Conservation (phyloP, 30 jellyfish, hydroid and myxozoan genomes). For the Euphysa ruthae region DNA sequence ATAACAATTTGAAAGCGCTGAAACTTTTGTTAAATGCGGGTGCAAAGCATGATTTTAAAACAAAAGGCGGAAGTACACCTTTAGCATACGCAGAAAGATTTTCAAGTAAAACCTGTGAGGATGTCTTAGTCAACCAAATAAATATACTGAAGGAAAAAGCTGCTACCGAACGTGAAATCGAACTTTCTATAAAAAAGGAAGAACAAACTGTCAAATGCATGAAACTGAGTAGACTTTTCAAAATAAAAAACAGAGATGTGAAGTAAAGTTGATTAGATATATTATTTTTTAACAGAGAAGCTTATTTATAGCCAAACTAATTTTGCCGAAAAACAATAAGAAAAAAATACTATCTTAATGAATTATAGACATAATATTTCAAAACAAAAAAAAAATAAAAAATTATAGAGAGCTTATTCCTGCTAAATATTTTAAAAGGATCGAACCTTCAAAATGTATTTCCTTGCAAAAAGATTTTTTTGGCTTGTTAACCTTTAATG, state of each 20-base stretch:
- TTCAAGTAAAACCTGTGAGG: slow-evolving; percentile 15
- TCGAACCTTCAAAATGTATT: too few relatives aligned
- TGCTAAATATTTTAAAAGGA: too few relatives aligned
- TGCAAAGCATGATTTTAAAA: slow-evolving; percentile 26
- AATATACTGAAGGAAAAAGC: slow-evolving; percentile 14
- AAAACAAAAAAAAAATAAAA: too few relatives aligned
- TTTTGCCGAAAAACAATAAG: too few relatives aligned
- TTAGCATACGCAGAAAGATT: slow-evolving; percentile 40
- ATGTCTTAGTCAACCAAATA: slow-evolving; percentile 26
- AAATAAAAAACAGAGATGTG: neutral
- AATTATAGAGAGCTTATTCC: too few relatives aligned
- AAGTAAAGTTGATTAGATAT: too few relatives aligned
- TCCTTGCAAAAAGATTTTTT: too few relatives aligned
- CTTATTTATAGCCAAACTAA: too few relatives aligned
- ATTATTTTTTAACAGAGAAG: too few relatives aligned
- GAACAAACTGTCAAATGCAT: slow-evolving; percentile 17
- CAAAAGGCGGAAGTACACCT: slow-evolving; percentile 59
- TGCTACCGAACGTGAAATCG: neutral
- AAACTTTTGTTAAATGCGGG: slow-evolving; percentile 22
- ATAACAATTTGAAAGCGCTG: slow-evolving; percentile 26
- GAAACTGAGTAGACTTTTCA: neutral
- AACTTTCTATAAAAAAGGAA: neutral
- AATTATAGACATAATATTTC: too few relatives aligned
- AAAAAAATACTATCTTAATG: too few relatives aligned
- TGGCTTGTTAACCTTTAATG: too few relatives aligned